A percentile compares a stretch with the other conserved stretches of the same genome.
These are phyloP conservation scores for Euura saliciscinereae DNA, from an alignment of 1,140 invertebrate genomes.

Conservation along the genomic window DNA sequence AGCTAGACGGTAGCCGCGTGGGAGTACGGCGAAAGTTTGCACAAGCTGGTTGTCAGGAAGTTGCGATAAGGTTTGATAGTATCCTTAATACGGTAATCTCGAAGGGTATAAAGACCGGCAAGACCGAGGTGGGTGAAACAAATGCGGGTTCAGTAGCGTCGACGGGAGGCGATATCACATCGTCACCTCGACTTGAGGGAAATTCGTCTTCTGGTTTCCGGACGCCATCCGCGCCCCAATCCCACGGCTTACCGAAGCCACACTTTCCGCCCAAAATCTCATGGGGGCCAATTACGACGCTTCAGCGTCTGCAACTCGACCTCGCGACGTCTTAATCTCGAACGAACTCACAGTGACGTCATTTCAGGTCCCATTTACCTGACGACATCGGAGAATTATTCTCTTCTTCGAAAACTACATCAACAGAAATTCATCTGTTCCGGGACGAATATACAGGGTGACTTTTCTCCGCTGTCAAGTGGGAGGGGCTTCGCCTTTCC, in stretches of 20 bases:
- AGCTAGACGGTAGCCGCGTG: too few species aligned
- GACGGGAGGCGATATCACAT: neutral
- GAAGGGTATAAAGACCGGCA: neutral
- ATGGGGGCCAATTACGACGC: neutral
- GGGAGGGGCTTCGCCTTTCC: too few species aligned
- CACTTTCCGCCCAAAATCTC: neutral
- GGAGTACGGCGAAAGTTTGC: too few species aligned
- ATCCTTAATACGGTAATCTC: conserved; percentile 1
- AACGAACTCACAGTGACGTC: too few species aligned
- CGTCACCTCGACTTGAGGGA: neutral
- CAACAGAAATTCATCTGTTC: too few species aligned
- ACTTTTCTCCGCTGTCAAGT: too few species aligned
- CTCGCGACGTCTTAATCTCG: neutral
- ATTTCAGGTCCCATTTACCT: too few species aligned
- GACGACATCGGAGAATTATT: too few species aligned
- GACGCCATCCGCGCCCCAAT: neutral
- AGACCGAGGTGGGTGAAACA: neutral
- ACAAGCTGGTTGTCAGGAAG: neutral
- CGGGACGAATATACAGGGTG: too few species aligned
- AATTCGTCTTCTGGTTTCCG: conserved; percentile 2
- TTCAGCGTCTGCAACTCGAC: neutral
- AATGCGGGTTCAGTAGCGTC: conserved; percentile 1
- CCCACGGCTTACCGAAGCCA: neutral
- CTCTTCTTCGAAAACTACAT: too few species aligned
- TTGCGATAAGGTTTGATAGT: conserved; percentile 1